These are phyloP conservation scores for Troilus luridus DNA, from an alignment of 2,888 invertebrate genomes.

Conservation along the genomic window DNA sequence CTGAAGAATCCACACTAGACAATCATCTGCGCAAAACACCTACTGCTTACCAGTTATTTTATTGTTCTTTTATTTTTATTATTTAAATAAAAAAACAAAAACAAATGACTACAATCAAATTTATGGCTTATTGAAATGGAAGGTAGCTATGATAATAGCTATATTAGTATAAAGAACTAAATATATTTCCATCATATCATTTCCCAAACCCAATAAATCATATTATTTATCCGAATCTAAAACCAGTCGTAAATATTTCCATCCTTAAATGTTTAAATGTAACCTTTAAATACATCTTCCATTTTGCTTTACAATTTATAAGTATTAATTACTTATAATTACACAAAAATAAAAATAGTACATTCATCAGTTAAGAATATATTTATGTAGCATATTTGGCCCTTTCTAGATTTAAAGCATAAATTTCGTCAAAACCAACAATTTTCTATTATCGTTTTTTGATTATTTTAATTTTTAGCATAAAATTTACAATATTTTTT, in stretches of 20 bases:
- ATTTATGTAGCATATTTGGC: slow-evolving; percentile 4
- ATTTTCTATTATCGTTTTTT: background rate
- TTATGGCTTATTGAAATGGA: background rate
- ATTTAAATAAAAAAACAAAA: background rate
- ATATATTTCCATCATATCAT: background rate
- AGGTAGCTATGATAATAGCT: background rate
- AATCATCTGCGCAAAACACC: background rate
- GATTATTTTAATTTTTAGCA: background rate
- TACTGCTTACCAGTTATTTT: background rate
- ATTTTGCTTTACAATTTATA: background rate
- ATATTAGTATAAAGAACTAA: background rate
- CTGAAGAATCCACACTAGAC: background rate
- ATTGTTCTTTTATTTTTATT: background rate
- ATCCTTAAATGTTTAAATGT: background rate
- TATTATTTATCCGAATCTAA: background rate
- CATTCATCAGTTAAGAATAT: background rate
- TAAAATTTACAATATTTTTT: background rate
- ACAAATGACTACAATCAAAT: background rate
- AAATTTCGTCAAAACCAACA: background rate
- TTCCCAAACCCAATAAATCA: background rate
- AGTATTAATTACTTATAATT: slow-evolving; percentile 7
- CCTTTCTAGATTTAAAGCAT: background rate
- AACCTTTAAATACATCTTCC: background rate
- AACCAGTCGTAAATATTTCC: background rate
- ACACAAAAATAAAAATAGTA: background rate